Base-by-base conservation (phyloP, 1,140 invertebrate genomes). In the Ptiloglossa arizonensis region DNA sequence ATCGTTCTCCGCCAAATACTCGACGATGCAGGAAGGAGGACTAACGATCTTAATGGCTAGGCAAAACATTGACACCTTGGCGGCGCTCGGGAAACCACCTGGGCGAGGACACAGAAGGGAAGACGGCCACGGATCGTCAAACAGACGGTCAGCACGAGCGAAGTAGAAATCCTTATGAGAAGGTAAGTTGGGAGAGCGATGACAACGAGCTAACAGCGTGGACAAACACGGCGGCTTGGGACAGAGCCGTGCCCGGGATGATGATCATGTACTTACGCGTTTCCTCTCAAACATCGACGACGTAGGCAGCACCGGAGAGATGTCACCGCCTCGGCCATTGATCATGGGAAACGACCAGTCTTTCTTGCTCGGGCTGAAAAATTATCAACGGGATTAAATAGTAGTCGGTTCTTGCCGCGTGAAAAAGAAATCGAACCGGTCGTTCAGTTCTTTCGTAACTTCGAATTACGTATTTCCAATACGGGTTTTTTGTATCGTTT, bases 21-120 rank as follows among this genome's bases (percentile, higher is more conserved):
- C 69, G 44, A 27, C 57, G 75, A 64, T 79, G 44, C 62, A 83
- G 80, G 66, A 80, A 78, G 64, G 62, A 71, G 73, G 69, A 80
- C 87, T 88, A 90, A 89, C 83, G 87, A 90, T 86, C 85, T 90
- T 91, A 90, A 92, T 91, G 86, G 83, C 74, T 81, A 88, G 85
- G 86, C 82, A 90, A 92, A 92, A 92, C 90, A 92, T 91, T 91
- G 89, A 91, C 90, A 92, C 90, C 91, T 91, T 84, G 79, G 84
- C 87, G 88, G 87, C 79, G 87, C 85, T 89, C 82, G 73, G 72
- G 64, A 62, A 81, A 87, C 87, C 87, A 88, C 78, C 87, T 88
- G 80, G 84, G 78, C 69, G 82, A 70, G 76, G 75, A 81, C 63
- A 60, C 56, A 24, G 52, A 80, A 80, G 87, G 73, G 80, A 82